These are phyloP conservation scores for Aurelia sp. DNA, from an alignment of 30 jellyfish, hydroid and myxozoan genomes.

Conservation along the genomic window DNA sequence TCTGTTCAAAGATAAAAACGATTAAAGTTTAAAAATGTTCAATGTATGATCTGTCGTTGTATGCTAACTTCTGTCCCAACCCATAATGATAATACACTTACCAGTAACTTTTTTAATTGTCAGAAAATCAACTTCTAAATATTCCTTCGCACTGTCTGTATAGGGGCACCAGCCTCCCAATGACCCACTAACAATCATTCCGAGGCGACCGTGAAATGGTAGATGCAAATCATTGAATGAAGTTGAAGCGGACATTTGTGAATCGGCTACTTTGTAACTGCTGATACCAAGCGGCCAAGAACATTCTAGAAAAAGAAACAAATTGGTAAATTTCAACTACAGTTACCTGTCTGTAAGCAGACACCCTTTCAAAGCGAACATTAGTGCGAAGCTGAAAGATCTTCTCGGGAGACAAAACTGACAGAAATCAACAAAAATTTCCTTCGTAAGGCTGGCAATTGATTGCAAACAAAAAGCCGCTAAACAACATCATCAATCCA, in stretches of 20 bases:
- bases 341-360: background rate
- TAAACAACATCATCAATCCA: too few relatives aligned
- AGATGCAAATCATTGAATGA: conserved; percentile 96
- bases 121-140: conserved; percentile 83
- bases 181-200: conserved; percentile 74
- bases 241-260: conserved; percentile 97
- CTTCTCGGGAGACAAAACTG: too few relatives aligned
- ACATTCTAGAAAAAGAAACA: conserved; percentile 68
- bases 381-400: too few relatives aligned
- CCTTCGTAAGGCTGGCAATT: too few relatives aligned
- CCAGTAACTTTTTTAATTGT: conserved; percentile 80
- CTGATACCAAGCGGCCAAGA: conserved; percentile 96
- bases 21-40: too few relatives aligned
- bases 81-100: background rate
- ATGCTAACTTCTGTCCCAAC: too few relatives aligned
- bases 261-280: conserved; percentile 79
- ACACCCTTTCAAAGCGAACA: too few relatives aligned
- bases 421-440: too few relatives aligned
- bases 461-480: too few relatives aligned
- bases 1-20: too few relatives aligned
- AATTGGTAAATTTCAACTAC: too few relatives aligned
- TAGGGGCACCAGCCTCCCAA: conserved; percentile 99
- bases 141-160: conserved; percentile 75
- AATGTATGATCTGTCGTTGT: too few relatives aligned
- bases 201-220: conserved; percentile 98